phyloP scores from a whole-genome alignment of 2,797 vertebrate genomes.

The Phrynocephalus forsythii region DNA sequence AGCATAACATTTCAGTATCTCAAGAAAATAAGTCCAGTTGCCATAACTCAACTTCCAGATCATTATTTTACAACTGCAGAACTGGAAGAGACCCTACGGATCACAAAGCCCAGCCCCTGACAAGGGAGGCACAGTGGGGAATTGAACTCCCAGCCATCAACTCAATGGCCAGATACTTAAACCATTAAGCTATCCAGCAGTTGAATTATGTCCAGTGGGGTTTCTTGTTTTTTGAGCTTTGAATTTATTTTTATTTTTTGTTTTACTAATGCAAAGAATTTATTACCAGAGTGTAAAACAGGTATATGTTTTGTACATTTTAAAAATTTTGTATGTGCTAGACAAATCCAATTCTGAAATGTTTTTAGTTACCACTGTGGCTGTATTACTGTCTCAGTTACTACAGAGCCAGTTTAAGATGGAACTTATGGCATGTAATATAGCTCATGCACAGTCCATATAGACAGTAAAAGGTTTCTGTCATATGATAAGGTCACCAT shows the following conservation, averaged over 20 bases:
- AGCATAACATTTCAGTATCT: too few species aligned
- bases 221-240: not conserved
- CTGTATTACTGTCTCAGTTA: conserved; percentile 61
- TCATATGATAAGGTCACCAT: conserved; percentile 79
- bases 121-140: too few species aligned
- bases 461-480: conserved; percentile 73
- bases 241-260: not conserved
- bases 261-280: conserved; percentile 28
- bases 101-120: too few species aligned
- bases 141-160: too few species aligned
- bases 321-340: not conserved
- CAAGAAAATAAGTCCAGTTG: too few species aligned
- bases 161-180: too few species aligned
- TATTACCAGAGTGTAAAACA: not conserved
- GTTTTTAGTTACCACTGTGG: conserved; percentile 44
- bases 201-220: not conserved
- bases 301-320: conserved; percentile 22
- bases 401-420: conserved; percentile 52
- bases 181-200: too few species aligned
- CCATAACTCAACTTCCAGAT: too few species aligned
- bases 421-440: conserved; percentile 67
- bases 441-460: conserved; percentile 72
- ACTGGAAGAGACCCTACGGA: too few species aligned
- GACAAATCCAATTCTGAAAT: conserved; percentile 48
- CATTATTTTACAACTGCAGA: too few species aligned